Evolutionary conservation across 2,888 invertebrate species (phyloP), one percentile per base, ranked within the genome.

Genomic region (Monopis laevigella): DNA sequence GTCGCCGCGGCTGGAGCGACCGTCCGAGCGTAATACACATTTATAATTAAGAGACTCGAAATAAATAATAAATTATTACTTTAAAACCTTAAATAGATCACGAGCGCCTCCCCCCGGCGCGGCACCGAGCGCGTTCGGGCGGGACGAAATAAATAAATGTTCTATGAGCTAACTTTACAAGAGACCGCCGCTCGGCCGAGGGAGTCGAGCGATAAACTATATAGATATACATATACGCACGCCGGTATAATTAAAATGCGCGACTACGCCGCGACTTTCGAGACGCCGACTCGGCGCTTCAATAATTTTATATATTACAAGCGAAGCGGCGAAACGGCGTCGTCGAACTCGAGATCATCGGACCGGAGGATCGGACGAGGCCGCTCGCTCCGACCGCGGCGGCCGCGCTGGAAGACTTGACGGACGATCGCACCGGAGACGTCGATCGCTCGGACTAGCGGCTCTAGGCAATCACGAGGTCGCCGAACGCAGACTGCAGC

Each of bases 61-160:
- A 80, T 80, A 80, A 80, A 80, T 80, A 80, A 80, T 80, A 80
- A 80, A 78, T 80, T 80, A 80, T 77, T 80, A 80, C 69, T 77
- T 78, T 80, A 78, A 74, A 74, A 64, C 70, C 78, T 78, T 78
- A 78, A 74, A 73, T 80, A 80, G 77, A 80, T 78, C 78, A 80
- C 80, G 80, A 77, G 77, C 74, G 80, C 78, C 78, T 73, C 74
- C 77, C 75, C 73, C 72, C 78, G 78, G 78, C 70, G 70, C 75
- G 70, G 68, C 67, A 70, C 75, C 78, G 74, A 75, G 77, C 75
- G 77, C 77, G 74, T 71, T 65, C 58, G 71, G 78, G 77, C 77
- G 73, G 74, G 72, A 73, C 62, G 65, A 74, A 77, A 78, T 78
- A 78, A 80, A 78, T 78, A 77, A 75, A 75, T 63, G 74, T 70